These are phyloP conservation scores for Squalus acanthias DNA, from an alignment of 2,797 vertebrate genomes.

Conservation along the genomic window DNA sequence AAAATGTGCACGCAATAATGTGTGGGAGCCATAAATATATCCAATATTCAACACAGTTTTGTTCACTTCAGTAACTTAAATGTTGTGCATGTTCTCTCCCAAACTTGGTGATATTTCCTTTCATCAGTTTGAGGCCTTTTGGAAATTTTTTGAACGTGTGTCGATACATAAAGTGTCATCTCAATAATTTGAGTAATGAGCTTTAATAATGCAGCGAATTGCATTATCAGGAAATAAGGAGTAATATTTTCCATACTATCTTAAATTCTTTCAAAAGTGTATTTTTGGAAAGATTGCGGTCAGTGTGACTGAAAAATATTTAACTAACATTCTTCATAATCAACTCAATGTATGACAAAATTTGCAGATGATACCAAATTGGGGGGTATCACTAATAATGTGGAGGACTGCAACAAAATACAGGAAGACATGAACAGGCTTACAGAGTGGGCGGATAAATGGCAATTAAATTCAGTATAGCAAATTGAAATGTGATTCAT, in stretches of 20 bases:
- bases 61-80: not conserved
- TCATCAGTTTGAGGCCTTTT: not conserved
- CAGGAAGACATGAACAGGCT: not conserved
- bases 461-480: not conserved
- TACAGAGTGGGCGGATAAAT: not conserved
- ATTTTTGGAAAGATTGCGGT: not conserved
- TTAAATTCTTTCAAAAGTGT: not conserved
- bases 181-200: not conserved
- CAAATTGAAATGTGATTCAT: not conserved
- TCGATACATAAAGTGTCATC: not conserved
- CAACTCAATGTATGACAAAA: not conserved
- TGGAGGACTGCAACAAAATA: not conserved
- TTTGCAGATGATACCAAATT: not conserved
- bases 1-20: not conserved
- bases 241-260: not conserved
- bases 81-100: not conserved
- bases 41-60: not conserved
- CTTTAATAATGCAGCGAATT: not conserved
- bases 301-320: not conserved
- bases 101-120: not conserved
- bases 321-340: not conserved
- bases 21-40: not conserved
- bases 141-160: not conserved
- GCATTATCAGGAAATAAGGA: not conserved
- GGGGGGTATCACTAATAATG: not conserved